These are phyloP conservation scores for Acanthosepion lycidas DNA, from an alignment of 2,888 invertebrate genomes.

Conservation along the genomic window DNA sequence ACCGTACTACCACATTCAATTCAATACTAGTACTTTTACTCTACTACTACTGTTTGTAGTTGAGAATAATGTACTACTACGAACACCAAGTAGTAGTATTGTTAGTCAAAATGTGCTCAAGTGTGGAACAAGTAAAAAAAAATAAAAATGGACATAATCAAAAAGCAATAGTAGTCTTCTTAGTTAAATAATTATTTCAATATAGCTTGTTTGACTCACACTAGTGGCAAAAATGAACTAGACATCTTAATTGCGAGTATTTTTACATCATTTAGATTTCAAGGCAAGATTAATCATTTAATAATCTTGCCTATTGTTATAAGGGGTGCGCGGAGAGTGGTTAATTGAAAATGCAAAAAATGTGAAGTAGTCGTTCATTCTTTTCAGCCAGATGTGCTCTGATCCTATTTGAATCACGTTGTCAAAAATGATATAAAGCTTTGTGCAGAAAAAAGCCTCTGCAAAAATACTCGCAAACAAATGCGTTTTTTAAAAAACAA, in stretches of 20 bases:
- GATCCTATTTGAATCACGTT: no score
- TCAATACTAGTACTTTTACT: not conserved
- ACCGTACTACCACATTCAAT: constrained; percentile 7
- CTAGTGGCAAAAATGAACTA: not conserved
- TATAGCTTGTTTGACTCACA: not conserved
- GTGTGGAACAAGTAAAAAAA: no score
- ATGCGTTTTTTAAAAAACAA: no score
- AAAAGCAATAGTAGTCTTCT: not conserved
- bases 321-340: no score
- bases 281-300: not conserved
- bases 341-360: no score
- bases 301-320: no score
- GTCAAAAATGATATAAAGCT: no score
- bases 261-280: not conserved
- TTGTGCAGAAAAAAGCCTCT: no score
- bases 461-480: no score
- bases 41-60: not conserved
- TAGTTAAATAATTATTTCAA: not conserved
- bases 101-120: not conserved
- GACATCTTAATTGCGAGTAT: not conserved
- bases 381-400: no score
- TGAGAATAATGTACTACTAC: constrained; percentile 33
- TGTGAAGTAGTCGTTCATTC: no score
- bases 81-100: not conserved
- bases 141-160: not conserved